A percentile compares a stretch with the other conserved stretches of the same genome.
These are phyloP conservation scores for Phania funesta DNA, from an alignment of 2,888 invertebrate species.

Conservation along the genomic window DNA sequence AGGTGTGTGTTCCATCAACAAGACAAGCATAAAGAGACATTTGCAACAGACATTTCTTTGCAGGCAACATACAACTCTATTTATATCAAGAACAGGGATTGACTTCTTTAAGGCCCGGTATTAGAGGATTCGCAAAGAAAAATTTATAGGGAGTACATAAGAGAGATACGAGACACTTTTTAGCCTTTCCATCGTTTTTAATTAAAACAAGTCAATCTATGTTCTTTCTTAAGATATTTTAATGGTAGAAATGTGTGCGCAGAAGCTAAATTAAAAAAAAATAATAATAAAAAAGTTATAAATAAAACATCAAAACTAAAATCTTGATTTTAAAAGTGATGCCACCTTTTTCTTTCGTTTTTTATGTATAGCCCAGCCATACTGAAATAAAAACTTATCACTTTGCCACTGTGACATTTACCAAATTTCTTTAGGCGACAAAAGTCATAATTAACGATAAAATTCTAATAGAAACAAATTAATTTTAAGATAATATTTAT, in stretches of 20 bases:
- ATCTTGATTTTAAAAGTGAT: no score
- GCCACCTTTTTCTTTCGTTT: no score
- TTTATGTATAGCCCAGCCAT: no score
- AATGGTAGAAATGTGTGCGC: not conserved
- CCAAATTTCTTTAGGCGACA: no score
- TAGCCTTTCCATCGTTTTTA: not conserved
- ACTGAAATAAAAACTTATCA: no score
- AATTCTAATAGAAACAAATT: no score
- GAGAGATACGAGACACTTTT: not conserved
- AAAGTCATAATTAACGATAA: no score
- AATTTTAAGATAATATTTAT: no score
- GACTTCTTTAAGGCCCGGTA: not conserved
- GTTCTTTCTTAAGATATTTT: not conserved
- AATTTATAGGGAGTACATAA: not conserved
- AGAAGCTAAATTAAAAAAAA: not conserved
- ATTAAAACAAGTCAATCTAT: not conserved
- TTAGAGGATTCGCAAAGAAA: not conserved
- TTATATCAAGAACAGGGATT: not conserved
- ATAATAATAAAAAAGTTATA: not conserved
- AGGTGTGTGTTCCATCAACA: not conserved
- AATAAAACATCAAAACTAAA: no score
- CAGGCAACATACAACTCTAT: conserved; percentile 1
- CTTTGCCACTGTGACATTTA: no score
- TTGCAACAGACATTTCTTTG: not conserved
- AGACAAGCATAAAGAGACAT: conserved; percentile 6